Conservation (phyloP, 1,140 invertebrate species). For the Bombus ignitus region DNA sequence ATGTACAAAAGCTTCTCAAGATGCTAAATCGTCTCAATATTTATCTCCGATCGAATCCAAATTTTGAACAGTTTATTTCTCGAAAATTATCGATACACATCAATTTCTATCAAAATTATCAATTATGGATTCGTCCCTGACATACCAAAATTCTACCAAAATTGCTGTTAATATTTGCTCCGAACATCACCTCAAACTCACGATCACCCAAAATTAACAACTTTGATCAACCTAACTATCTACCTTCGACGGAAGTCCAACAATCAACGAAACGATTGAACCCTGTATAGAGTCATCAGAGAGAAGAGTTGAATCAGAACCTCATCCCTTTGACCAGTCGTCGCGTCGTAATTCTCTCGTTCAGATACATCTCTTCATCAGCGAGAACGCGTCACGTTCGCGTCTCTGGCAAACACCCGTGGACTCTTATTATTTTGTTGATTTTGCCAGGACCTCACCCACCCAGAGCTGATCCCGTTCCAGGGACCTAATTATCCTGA, state of each 20-base stretch:
- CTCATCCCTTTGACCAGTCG: not conserved
- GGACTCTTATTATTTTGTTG: slow-evolving; percentile 72
- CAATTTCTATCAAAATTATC: no score
- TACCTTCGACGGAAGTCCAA: not conserved
- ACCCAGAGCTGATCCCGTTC: slow-evolving; percentile 17
- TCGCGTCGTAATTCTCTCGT: slow-evolving; percentile 42
- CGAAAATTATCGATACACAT: no score
- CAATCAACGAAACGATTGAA: not conserved
- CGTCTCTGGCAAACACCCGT: slow-evolving; percentile 63
- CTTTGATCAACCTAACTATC: not conserved
- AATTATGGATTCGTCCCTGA: no score
- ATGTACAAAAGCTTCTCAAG: not conserved
- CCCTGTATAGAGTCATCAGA: slow-evolving; percentile 14
- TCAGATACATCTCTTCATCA: slow-evolving; percentile 44
- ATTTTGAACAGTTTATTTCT: no score
- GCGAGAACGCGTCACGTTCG: slow-evolving; percentile 22
- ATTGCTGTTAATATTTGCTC: no score
- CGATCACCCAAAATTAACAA: not conserved
- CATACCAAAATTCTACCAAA: no score
- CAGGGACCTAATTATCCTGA: slow-evolving; percentile 65
- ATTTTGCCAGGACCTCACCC: slow-evolving; percentile 65
- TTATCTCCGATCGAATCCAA: no score
- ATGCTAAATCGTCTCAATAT: no score
- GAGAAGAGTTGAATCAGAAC: not conserved
- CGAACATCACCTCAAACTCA: no score